Evolutionary conservation across 2,113 vertebrate species (phyloP), one percentile per base, ranked within the genome.

Genomic region (Sterrhoptilus dennistouni): DNA sequence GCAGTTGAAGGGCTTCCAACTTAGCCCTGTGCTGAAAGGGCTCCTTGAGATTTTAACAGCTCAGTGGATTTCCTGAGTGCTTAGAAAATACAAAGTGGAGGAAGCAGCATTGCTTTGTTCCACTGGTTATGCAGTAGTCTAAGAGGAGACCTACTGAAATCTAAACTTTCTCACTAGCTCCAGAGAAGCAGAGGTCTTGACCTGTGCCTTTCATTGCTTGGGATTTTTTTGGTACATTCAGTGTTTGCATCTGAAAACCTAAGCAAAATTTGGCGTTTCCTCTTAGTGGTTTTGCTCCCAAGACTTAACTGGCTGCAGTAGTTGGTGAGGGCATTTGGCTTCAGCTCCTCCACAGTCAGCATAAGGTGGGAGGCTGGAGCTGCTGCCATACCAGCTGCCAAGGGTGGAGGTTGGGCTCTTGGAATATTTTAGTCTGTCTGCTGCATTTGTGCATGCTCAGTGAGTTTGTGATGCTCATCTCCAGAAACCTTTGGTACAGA

Each of bases 11-110:
- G 59, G 49, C 15, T 77, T 90, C 82, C 80, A 78, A 69, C n/a
- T 76, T 91, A 74, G 91, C 42, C 29, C 40, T 72, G 31, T 68
- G 60, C 85, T 96, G 90, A 96, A 94, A 87, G 59, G n/a, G 16
- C 33, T 94, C 35, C 50, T 92, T 89, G 76, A 84, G 63, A 33
- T 59, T 95, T 64, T 88, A 70, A 50, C 45, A 33, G n/a, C 63
- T 88, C 5, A 4, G 57, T 45, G 29, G 47, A 52, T 88, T 94
- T 95, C 59, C 83, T 80, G 68, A 66, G 28, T 8, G 27, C 64
- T 86, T 87, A 79, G 70, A 77, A 96, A 95, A 45, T 72, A 56
- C 2, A 6, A 68, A 92, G 28, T 14, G 11, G 36, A 83, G 83
- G 71, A 93, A 90, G 66, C 66, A 65, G 61, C 24, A 31, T 35